Base-by-base conservation (phyloP, 2,888 invertebrate genomes). In the Eustalomyia histrio region DNA sequence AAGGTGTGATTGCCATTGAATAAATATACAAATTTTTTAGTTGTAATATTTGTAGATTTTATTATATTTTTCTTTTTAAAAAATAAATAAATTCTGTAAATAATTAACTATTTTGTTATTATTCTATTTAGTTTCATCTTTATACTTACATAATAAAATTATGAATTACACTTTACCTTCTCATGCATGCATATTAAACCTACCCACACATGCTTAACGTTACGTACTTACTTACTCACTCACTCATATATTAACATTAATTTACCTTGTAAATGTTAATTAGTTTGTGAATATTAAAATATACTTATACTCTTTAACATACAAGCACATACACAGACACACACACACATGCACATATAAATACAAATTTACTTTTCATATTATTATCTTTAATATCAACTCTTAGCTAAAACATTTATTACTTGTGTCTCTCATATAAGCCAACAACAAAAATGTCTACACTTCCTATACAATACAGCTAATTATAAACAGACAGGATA, bases 201-300 rank as follows among this genome's bases (percentile, higher is more conserved):
- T 29, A 29, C 29, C 29, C 29, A 29, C 29, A 29, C 29, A 29
- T 29, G 12, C 39, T 14, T 39, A 39, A 35, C 2, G 3, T 35
- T 3, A 29, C 33, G 57, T 3, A 39, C 39, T 24, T n/a, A 24
- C 14, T 17, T 16, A n/a, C 7, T 33, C 2, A 24, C 18, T 9
- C 14, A 9, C 14, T 2, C 12, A 55, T 17, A 12, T 17, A 39
- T 58, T 21, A 55, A 64, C 52, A 72, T 52, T 65, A 74, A 60
- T 71, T 74, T 75, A 60, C 21, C 55, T 68, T 68, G 53, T 65
- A 79, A 69, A 75, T 71, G 55, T 69, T 79, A 75, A 74, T 79
- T 79, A 75, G 65, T 68, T 79, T 74, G 43, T 75, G 60, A 74
- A 75, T 69, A 75, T 75, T 79, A 65, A 65, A 75, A 43, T 79